Evolutionary conservation across 2,888 invertebrate genomes (phyloP).

Genomic region (Xestia c-nigrum): DNA sequence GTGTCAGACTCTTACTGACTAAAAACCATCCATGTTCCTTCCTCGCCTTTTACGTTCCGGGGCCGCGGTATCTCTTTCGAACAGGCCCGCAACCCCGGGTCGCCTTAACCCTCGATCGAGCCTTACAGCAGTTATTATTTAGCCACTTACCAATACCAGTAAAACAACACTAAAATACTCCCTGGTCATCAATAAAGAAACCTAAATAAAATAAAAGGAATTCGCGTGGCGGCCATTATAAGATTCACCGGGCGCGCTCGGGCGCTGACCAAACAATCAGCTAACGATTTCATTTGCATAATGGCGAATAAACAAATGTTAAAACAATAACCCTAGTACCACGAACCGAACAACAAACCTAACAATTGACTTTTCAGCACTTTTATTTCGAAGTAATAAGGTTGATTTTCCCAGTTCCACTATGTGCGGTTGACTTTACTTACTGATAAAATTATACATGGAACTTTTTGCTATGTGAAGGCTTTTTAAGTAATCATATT

Average conservation of each 20-base stretch:
- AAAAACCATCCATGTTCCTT: too few relatives aligned
- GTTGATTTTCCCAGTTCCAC: neutral
- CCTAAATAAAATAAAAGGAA: conserved; percentile 22
- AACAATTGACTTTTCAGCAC: neutral
- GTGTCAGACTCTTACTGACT: too few relatives aligned
- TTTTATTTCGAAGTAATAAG: neutral
- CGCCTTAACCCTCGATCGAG: too few relatives aligned
- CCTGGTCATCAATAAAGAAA: conserved; percentile 18
- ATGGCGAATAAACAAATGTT: conserved; percentile 50
- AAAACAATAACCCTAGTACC: conserved; percentile 33
- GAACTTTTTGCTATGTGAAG: conserved; percentile 1
- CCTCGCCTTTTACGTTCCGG: too few relatives aligned
- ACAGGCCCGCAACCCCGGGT: too few relatives aligned
- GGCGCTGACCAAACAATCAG: conserved; percentile 48
- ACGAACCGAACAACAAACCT: neutral
- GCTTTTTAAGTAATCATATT: conserved; percentile 23
- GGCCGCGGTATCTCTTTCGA: too few relatives aligned
- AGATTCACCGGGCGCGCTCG: conserved; percentile 20
- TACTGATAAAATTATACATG: conserved; percentile 12
- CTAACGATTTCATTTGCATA: conserved; percentile 56
- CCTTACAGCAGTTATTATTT: neutral
- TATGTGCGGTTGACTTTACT: neutral
- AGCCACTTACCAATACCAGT: too few relatives aligned
- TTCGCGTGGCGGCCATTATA: conserved; percentile 34
- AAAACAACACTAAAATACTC: neutral